Percentiles rank a stretch among this genome's conserved stretches.
Evolutionary conservation across 2,888 invertebrate species (phyloP).

Genomic region (Eupelmus urozonus): DNA sequence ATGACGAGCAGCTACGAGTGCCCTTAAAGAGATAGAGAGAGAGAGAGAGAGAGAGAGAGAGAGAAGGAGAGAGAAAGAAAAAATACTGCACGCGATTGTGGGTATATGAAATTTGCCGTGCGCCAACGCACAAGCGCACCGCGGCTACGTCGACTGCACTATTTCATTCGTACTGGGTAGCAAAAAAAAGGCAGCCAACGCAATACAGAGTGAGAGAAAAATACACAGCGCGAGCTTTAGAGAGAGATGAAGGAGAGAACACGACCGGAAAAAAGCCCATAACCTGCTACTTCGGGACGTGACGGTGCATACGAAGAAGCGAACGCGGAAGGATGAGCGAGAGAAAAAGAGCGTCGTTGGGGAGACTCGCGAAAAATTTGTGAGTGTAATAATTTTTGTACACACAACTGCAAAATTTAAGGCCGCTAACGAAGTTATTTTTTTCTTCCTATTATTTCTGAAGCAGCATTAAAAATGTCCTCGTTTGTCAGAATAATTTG

Average conservation of each 20-base stretch:
- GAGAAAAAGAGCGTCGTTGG: background rate
- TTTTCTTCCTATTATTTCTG: no score
- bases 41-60: background rate
- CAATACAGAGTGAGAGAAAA: slow-evolving; percentile 46
- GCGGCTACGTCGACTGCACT: slow-evolving; percentile 35
- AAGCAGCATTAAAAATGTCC: no score
- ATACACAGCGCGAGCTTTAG: no score
- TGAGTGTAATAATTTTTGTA: no score
- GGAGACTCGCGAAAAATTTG: no score
- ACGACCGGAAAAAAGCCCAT: slow-evolving; percentile 35
- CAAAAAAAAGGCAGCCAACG: slow-evolving; percentile 37
- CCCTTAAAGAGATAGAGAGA: background rate
- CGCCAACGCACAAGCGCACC: background rate
- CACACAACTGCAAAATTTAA: no score
- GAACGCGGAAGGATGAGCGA: slow-evolving; percentile 10
- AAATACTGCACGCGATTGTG: slow-evolving; percentile 19
- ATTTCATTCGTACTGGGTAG: slow-evolving; percentile 39
- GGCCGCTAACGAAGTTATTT: no score
- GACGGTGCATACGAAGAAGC: slow-evolving; percentile 44
- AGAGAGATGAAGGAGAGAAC: background rate
- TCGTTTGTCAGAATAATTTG: no score
- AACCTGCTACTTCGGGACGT: slow-evolving; percentile 54
- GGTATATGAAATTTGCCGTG: slow-evolving; percentile 46
- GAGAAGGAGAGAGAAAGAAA: background rate
- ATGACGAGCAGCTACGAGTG: no score